Base-by-base conservation (phyloP, 1,140 invertebrate species). In the Penaeus indicus region DNA sequence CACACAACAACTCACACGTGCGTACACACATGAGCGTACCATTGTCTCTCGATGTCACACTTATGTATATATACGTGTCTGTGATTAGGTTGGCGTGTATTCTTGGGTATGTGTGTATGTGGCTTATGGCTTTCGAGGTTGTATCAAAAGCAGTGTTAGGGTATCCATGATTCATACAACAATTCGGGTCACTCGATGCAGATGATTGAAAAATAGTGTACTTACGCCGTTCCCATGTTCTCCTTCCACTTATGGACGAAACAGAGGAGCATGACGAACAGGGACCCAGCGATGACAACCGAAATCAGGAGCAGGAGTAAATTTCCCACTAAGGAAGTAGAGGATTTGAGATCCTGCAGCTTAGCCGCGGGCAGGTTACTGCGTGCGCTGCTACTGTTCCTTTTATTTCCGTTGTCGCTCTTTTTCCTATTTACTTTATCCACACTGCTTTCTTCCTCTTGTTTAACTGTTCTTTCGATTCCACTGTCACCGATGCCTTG, bases 201-300 rank as follows among this genome's bases (percentile, higher is more conserved):
- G 38, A 42, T 42, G 3, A 47, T 62, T 13, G 27, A 22, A 10
- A 22, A 83, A 4, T 25, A 22, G 19, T n/a, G 4, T 38, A 83
- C 87, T 88, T 61, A 88, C 87, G 67, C 72, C 22, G 87, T 88
- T 22, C 87, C 82, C 87, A 88, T 88, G 72, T 88, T 88, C 25
- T 88, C 87, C 60, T 32, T 75, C 87, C 87, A 88, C 81, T 88
- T 88, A 62, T 88, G 87, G n/a, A 88, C 64, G 72, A 88, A 88
- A 60, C 87, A 88, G 61, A 88, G 60, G 21, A 88, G 69, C 87
- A 84, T 88, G 27, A 88, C 87, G 87, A 88, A 88, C 69, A 88
- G 61, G 18, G 87, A 75, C 0, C 87, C 87, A 64, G 87, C 87
- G 61, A 88, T 88, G 38, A 88, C 81, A 21, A 88, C 72, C 16